A percentile compares a stretch with the other conserved stretches of the same genome.
These are phyloP conservation scores for Microtus ochrogaster DNA, from an alignment of 2,113 vertebrate species.

Conservation along the genomic window DNA sequence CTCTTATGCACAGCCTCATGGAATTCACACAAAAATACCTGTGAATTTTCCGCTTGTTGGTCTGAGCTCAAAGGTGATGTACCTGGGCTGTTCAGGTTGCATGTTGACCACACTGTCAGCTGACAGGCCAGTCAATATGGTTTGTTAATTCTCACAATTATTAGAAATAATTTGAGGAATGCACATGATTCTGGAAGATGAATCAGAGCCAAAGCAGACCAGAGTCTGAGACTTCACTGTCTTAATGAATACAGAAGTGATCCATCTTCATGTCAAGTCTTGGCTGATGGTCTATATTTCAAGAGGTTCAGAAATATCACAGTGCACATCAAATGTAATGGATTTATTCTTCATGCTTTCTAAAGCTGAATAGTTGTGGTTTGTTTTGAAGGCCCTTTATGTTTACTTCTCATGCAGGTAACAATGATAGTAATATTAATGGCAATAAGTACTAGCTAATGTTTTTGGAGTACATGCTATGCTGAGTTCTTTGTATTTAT, in stretches of 20 bases:
- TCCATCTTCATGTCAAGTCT: background rate
- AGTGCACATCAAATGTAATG: background rate
- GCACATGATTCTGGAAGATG: background rate
- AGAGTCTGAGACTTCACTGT: conserved; percentile 24
- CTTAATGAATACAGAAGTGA: background rate
- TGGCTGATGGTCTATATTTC: background rate
- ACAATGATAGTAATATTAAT: conserved; percentile 56
- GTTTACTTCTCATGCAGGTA: conserved; percentile 71
- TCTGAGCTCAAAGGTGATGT: background rate
- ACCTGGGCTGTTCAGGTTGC: background rate
- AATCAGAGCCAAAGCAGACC: background rate
- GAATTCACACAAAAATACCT: background rate
- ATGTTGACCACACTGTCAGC: background rate
- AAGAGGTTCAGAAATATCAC: background rate
- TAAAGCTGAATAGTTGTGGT: conserved; percentile 33
- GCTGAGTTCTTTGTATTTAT: conserved; percentile 49
- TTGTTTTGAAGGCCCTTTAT: conserved; percentile 46
- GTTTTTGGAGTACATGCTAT: conserved; percentile 30
- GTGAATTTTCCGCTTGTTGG: background rate
- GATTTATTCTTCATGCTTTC: conserved; percentile 31
- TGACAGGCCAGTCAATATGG: background rate
- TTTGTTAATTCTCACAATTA: background rate
- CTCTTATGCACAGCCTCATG: background rate
- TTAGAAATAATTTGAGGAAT: conserved; percentile 49
- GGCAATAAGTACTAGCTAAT: conserved; percentile 46